Evolutionary conservation across 2,888 invertebrate species (phyloP).

Genomic region (Sarcophaga subvicina): DNA sequence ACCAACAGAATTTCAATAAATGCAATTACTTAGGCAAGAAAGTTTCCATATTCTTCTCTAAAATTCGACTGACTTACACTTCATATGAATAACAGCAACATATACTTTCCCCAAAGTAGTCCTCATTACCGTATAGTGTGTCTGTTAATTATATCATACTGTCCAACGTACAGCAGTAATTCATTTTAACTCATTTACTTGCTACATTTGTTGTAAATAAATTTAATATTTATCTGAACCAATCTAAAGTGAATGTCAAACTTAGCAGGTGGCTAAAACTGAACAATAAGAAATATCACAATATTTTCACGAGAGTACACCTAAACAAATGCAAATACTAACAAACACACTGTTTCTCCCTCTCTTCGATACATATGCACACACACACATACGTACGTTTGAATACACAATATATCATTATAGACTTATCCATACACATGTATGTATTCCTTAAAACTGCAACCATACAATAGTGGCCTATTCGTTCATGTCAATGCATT

Average conservation of each 20-base stretch:
- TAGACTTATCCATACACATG: background rate
- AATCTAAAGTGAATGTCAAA: conserved; percentile 68
- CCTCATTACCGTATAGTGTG: background rate
- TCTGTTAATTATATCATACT: background rate
- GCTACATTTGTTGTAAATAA: conserved; percentile 57
- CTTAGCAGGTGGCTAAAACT: conserved; percentile 74
- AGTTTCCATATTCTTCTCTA: too few species aligned
- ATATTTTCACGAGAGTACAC: conserved; percentile 42
- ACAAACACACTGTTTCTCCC: background rate
- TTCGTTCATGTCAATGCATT: background rate
- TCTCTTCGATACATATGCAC: background rate
- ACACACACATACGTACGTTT: background rate
- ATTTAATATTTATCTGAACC: conserved; percentile 58
- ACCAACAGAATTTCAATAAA: too few species aligned
- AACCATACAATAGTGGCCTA: conserved; percentile 21
- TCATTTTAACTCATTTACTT: conserved; percentile 32
- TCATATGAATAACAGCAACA: too few species aligned
- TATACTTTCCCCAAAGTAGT: background rate
- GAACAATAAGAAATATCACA: conserved; percentile 67
- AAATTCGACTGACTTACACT: too few species aligned
- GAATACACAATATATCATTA: conserved; percentile 21
- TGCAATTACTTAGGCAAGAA: too few species aligned
- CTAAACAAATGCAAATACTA: background rate
- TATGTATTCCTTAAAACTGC: conserved; percentile 44
- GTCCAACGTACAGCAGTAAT: background rate